Percentiles rank a stretch among this genome's conserved stretches.
Evolutionary conservation across 2,888 invertebrate species (phyloP).

Genomic region (Drosophila testacea): DNA sequence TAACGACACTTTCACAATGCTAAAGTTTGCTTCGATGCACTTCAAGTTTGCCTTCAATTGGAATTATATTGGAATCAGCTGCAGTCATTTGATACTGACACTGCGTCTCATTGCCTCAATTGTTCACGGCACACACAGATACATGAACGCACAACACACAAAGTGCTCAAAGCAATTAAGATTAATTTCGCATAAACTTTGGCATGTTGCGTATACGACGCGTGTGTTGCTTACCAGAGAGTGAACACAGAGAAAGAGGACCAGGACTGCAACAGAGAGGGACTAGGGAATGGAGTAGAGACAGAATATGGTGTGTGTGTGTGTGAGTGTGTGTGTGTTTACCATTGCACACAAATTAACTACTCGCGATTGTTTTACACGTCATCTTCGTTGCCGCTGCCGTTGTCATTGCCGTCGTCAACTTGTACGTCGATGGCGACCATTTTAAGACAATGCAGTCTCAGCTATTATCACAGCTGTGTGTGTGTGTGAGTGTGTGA

Average conservation of each 20-base stretch:
- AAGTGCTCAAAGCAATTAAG: slow-evolving; percentile 55
- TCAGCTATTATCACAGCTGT: slow-evolving; percentile 23
- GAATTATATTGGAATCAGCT: slow-evolving; percentile 5
- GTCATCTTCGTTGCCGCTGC: slow-evolving; percentile 41
- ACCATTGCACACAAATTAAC: slow-evolving; percentile 66
- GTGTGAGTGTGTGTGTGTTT: slow-evolving; percentile 30
- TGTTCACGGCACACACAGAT: neutral
- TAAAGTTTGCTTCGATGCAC: neutral
- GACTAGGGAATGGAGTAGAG: neutral
- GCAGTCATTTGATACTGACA: neutral
- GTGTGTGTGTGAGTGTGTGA: neutral
- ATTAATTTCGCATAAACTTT: slow-evolving; percentile 67
- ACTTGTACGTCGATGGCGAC: slow-evolving; percentile 33
- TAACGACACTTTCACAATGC: neutral
- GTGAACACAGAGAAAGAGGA: slow-evolving; percentile 3
- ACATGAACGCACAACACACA: neutral
- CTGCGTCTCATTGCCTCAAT: slow-evolving; percentile 11
- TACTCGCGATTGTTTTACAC: slow-evolving; percentile 70
- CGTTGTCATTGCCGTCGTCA: slow-evolving; percentile 11
- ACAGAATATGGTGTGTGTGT: slow-evolving; percentile 12
- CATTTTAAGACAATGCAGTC: slow-evolving; percentile 49
- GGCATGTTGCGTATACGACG: slow-evolving; percentile 57
- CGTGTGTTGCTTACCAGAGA: slow-evolving; percentile 28
- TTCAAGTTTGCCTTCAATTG: neutral
- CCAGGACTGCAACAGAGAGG: slow-evolving; percentile 10